Evolutionary conservation across 2,797 vertebrate species (phyloP).

Genomic region (Salmo trutta): DNA sequence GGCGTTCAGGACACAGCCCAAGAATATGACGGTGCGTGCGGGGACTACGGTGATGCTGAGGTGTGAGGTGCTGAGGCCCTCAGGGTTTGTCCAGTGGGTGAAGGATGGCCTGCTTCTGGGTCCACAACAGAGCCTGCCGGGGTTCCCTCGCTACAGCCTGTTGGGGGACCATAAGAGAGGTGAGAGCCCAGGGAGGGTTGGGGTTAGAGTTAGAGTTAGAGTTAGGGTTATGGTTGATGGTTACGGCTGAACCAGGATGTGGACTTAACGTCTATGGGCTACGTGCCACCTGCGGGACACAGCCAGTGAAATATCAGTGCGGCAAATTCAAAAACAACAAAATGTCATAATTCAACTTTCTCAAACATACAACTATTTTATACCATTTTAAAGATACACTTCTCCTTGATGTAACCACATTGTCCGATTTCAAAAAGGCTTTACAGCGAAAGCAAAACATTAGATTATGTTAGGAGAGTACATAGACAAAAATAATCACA

Average conservation of each 20-base stretch:
- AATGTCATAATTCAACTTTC: too few relatives aligned
- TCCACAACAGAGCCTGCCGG: constrained; percentile 78
- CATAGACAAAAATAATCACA: too few relatives aligned
- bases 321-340: too few relatives aligned
- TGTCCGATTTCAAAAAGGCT: too few relatives aligned
- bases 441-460: too few relatives aligned
- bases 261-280: background rate
- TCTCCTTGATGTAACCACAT: too few relatives aligned
- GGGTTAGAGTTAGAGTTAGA: too few relatives aligned
- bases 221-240: background rate
- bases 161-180: constrained; percentile 79
- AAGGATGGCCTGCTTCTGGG: constrained; percentile 88
- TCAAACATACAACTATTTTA: too few relatives aligned
- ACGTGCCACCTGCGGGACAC: too few relatives aligned
- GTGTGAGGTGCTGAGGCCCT: constrained; percentile 82
- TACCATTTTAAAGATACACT: too few relatives aligned
- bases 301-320: too few relatives aligned
- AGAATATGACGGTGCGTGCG: constrained; percentile 75
- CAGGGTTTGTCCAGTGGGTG: constrained; percentile 86
- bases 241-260: background rate
- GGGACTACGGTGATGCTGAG: constrained; percentile 73
- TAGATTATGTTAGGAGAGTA: too few relatives aligned
- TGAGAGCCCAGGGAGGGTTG: constrained; percentile 51
- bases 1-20: constrained; percentile 82
- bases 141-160: constrained; percentile 86